phyloP scores from a whole-genome alignment of 2,797 vertebrate species.

The Botia almorhae region DNA sequence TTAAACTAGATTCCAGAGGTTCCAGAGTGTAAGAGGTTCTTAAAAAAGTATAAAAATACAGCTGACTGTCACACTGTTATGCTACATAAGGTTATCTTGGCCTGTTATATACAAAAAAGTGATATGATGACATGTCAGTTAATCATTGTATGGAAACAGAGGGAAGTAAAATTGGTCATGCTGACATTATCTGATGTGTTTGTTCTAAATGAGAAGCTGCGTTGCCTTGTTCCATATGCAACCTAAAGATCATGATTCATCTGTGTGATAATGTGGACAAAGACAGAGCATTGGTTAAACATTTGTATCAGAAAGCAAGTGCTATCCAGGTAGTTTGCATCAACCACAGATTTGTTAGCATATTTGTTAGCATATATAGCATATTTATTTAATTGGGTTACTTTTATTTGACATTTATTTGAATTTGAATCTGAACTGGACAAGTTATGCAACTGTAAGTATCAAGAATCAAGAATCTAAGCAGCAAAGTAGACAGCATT shows the following conservation, averaged over 20 bases:
- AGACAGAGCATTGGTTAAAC: too few relatives aligned
- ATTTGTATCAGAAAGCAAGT: background rate
- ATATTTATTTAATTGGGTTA: too few relatives aligned
- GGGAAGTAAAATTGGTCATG: constrained; percentile 45
- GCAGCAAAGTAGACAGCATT: too few relatives aligned
- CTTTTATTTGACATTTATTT: too few relatives aligned
- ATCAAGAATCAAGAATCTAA: too few relatives aligned
- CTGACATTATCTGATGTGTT: constrained; percentile 25
- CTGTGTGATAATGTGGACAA: background rate
- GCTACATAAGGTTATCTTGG: background rate
- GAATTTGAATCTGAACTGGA: too few relatives aligned
- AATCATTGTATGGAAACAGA: background rate
- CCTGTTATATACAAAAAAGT: background rate
- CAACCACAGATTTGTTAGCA: too few relatives aligned
- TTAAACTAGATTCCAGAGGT: too few relatives aligned
- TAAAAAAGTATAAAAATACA: background rate
- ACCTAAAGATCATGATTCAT: background rate
- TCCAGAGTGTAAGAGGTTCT: background rate
- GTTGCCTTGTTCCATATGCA: constrained; percentile 1
- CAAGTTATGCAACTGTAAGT: too few relatives aligned
- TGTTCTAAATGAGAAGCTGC: constrained; percentile 41
- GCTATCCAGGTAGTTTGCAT: too few relatives aligned
- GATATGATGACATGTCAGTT: constrained; percentile 14
- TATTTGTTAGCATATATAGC: too few relatives aligned
- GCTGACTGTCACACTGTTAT: background rate